Percentiles rank a stretch among this genome's conserved stretches.
These are phyloP conservation scores for Papilio polytes DNA, from an alignment of 1,140 invertebrate genomes.

Conservation along the genomic window DNA sequence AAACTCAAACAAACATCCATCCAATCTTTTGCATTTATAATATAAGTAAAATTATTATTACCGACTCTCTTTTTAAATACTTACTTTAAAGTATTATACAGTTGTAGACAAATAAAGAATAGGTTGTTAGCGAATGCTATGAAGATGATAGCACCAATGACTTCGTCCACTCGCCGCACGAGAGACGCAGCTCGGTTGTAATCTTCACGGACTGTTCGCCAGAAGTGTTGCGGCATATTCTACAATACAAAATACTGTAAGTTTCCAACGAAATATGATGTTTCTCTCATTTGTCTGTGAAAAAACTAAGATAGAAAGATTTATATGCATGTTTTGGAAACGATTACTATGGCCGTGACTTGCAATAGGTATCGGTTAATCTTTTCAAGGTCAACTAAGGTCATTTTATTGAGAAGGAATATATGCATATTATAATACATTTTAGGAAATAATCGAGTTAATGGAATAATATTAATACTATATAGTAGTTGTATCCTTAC, in stretches of 20 bases:
- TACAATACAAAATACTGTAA: conserved; percentile 46
- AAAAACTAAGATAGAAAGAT: too few relatives aligned
- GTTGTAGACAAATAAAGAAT: conserved; percentile 89
- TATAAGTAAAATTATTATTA: conserved; percentile 19
- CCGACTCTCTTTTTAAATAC: conserved; percentile 76
- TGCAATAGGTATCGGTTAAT: too few relatives aligned
- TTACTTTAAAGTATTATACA: conserved; percentile 88
- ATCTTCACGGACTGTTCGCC: conserved; percentile 84
- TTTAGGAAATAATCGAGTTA: background rate
- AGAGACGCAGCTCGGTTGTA: conserved; percentile 84
- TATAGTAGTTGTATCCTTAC: conserved; percentile 44
- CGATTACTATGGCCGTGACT: too few relatives aligned
- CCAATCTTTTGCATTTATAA: too few relatives aligned
- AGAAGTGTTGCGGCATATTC: conserved; percentile 85
- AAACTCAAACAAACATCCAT: too few relatives aligned
- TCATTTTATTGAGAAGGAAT: too few relatives aligned
- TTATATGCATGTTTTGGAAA: too few relatives aligned
- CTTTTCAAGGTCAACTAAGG: too few relatives aligned
- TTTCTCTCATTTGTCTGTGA: too few relatives aligned
- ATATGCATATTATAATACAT: background rate
- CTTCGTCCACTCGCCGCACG: conserved; percentile 82
- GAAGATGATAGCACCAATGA: conserved; percentile 85
- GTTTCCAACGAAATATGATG: too few relatives aligned
- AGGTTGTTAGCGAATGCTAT: conserved; percentile 89
- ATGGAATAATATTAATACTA: background rate